Conservation (phyloP, 2,113 vertebrate genomes). For the Sebastes schlegelii region DNA sequence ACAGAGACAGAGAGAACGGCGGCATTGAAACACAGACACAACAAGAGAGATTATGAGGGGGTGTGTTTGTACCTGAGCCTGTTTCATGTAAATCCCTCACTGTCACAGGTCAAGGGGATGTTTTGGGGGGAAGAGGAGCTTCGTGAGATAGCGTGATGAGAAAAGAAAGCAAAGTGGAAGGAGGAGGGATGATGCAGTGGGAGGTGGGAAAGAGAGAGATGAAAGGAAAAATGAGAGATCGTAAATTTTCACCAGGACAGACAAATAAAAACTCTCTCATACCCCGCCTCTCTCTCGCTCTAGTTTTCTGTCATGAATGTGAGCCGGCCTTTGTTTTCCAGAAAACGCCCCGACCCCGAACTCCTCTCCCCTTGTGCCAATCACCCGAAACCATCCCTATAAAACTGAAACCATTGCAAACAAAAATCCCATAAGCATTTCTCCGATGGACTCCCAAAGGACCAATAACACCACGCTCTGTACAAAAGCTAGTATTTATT, state of each 20-base stretch:
- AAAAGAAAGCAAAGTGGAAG: slow-evolving; percentile 66
- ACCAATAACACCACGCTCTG: slow-evolving; percentile 69
- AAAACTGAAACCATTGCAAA: slow-evolving; percentile 74
- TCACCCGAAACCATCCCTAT: slow-evolving; percentile 76
- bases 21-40: slow-evolving; percentile 49
- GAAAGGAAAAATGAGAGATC: slow-evolving; percentile 78
- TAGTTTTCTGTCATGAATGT: slow-evolving; percentile 69
- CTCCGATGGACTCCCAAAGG: slow-evolving; percentile 65
- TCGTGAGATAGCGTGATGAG: slow-evolving; percentile 80
- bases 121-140: slow-evolving; percentile 76
- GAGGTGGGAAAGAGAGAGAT: slow-evolving; percentile 73
- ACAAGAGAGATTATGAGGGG: slow-evolving; percentile 60
- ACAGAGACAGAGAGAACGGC: slow-evolving; percentile 8
- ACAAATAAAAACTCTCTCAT: slow-evolving; percentile 82
- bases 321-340: slow-evolving; percentile 74
- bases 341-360: slow-evolving; percentile 59
- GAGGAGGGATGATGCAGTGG: slow-evolving; percentile 59
- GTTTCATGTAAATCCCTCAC: slow-evolving; percentile 62
- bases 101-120: slow-evolving; percentile 63
- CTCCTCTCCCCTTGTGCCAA: slow-evolving; percentile 70
- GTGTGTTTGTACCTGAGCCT: slow-evolving; percentile 74
- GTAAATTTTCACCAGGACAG: slow-evolving; percentile 84
- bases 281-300: slow-evolving; percentile 66
- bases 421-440: slow-evolving; percentile 67
- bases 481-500: slow-evolving; percentile 82